These are phyloP conservation scores for Subanguina moxae DNA, from an alignment of 1,140 invertebrate genomes.

Conservation along the genomic window DNA sequence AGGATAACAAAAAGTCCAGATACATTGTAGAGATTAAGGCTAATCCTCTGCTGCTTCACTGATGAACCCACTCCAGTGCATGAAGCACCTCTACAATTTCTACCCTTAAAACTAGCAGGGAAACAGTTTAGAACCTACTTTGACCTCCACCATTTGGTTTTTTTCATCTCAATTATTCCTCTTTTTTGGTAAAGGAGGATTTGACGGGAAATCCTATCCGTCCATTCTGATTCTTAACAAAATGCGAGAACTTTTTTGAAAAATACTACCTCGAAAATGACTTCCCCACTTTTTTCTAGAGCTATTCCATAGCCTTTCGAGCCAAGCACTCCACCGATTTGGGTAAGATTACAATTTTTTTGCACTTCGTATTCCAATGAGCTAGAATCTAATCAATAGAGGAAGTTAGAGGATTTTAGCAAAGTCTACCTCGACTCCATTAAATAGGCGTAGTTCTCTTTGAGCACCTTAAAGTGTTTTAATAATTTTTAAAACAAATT, in stretches of 20 bases:
- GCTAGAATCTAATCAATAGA: constrained; percentile 62
- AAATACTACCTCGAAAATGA: background rate
- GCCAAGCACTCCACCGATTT: constrained; percentile 88
- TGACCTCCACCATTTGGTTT: constrained; percentile 59
- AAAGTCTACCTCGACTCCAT: constrained; percentile 75
- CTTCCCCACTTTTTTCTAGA: constrained; percentile 45
- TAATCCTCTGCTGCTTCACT: constrained; percentile 56
- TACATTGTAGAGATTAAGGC: constrained; percentile 55
- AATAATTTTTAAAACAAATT: too few relatives aligned
- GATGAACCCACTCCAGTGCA: constrained; percentile 55
- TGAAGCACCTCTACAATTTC: constrained; percentile 50
- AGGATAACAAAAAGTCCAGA: constrained; percentile 57
- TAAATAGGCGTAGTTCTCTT: constrained; percentile 90
- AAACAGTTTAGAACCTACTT: constrained; percentile 46
- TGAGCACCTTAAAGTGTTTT: constrained; percentile 65
- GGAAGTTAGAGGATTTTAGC: background rate
- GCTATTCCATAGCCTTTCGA: constrained; percentile 75
- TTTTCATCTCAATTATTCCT: constrained; percentile 59
- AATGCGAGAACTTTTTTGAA: constrained; percentile 13
- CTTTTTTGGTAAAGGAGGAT: constrained; percentile 57
- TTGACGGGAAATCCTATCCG: constrained; percentile 55
- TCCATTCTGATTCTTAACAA: constrained; percentile 56
- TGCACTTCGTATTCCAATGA: constrained; percentile 93
- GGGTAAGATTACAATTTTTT: constrained; percentile 91
- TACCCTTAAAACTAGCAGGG: background rate